Conservation (phyloP, 2,113 vertebrate species). For the Daphoenositta chrysoptera region DNA sequence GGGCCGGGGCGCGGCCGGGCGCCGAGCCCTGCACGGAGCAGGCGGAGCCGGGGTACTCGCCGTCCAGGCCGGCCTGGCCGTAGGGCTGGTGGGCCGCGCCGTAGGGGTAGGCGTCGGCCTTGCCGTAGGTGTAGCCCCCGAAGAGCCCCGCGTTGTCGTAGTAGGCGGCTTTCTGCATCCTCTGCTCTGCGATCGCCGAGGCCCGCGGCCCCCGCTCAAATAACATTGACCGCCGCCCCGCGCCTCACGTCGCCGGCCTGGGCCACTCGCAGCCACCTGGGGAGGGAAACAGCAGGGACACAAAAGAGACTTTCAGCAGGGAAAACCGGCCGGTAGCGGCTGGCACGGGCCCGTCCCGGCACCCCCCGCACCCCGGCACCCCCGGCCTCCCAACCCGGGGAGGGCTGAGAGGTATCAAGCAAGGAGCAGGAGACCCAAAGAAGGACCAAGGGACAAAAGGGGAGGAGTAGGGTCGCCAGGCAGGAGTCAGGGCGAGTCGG, state of each 20-base stretch:
- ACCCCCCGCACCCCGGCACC: rapidly evolving
- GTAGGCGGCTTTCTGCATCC: slow-evolving; percentile 98
- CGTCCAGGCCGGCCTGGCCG: slow-evolving; percentile 82
- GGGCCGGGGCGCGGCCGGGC: slow-evolving; percentile 78
- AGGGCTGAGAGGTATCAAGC: background rate
- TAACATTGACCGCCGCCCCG: slow-evolving; percentile 84
- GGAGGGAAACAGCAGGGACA: slow-evolving; percentile 34
- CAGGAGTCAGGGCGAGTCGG: background rate
- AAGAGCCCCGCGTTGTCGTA: slow-evolving; percentile 97
- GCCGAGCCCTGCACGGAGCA: slow-evolving; percentile 90
- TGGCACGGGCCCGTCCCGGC: background rate
- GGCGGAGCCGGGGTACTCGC: slow-evolving; percentile 88
- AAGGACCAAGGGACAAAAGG: background rate
- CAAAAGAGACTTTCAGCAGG: slow-evolving; percentile 29
- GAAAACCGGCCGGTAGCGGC: background rate
- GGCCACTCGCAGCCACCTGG: slow-evolving; percentile 76
- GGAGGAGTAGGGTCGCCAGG: background rate
- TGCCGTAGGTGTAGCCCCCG: slow-evolving; percentile 92
- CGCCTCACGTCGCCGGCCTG: slow-evolving; percentile 80
- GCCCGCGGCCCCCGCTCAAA: slow-evolving; percentile 84
- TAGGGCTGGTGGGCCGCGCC: slow-evolving; percentile 88
- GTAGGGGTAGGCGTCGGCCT: slow-evolving; percentile 90
- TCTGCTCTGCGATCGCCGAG: slow-evolving; percentile 82
- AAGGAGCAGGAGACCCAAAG: background rate
- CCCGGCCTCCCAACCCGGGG: background rate